Percentiles rank a stretch among this genome's conserved stretches.
Conservation (phyloP, 1,140 invertebrate genomes). For the Armadillidium nasatum region DNA sequence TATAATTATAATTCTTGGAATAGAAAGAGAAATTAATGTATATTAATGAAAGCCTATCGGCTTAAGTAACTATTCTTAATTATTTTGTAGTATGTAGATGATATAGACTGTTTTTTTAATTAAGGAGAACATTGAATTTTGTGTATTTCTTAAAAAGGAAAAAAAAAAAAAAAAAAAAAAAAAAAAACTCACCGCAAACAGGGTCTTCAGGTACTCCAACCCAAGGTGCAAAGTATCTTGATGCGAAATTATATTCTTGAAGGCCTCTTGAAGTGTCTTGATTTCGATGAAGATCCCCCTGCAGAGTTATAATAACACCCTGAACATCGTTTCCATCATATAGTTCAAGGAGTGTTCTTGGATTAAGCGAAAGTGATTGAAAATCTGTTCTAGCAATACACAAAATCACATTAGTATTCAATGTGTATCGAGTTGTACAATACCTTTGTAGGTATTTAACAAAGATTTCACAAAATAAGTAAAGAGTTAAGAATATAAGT, state of each 20-base stretch:
- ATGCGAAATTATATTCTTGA: constrained; percentile 54
- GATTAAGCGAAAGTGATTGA: constrained; percentile 25
- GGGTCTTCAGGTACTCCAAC: constrained; percentile 59
- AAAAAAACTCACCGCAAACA: constrained; percentile 56
- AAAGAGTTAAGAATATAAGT: too few relatives aligned
- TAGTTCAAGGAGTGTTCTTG: neutral
- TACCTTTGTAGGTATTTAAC: too few relatives aligned
- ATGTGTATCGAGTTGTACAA: too few relatives aligned
- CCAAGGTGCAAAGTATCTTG: constrained; percentile 60
- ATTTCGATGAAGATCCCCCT: constrained; percentile 30
- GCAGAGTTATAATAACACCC: constrained; percentile 46
- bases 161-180: neutral
- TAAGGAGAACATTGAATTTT: too few relatives aligned
- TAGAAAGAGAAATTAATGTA: too few relatives aligned
- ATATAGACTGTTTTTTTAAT: too few relatives aligned
- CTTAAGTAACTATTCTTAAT: too few relatives aligned
- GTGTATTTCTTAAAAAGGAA: neutral
- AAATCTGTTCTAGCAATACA: constrained; percentile 26
- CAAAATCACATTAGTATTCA: too few relatives aligned
- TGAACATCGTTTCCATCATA: constrained; percentile 41
- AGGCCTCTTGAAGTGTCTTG: constrained; percentile 36
- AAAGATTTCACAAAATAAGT: too few relatives aligned
- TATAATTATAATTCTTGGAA: too few relatives aligned
- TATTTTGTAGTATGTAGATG: too few relatives aligned
- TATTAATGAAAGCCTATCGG: too few relatives aligned